phyloP scores from a whole-genome alignment of 2,797 vertebrate species.

The Helostoma temminkii region DNA sequence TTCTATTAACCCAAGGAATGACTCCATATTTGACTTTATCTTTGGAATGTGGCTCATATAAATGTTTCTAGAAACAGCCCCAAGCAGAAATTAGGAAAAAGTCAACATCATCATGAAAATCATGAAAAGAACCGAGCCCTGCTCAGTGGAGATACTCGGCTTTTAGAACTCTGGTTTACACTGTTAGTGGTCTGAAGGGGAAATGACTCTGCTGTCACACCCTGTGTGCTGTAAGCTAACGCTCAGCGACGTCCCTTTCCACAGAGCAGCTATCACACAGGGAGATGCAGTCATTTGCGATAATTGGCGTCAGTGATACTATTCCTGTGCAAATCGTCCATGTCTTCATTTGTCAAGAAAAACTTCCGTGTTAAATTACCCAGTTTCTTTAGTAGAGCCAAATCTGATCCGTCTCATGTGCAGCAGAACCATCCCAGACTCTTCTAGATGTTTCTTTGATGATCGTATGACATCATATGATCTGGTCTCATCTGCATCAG shows the following conservation, averaged over 20 bases:
- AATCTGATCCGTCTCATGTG: neutral
- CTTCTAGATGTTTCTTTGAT: neutral
- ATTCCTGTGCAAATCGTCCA: conserved; percentile 52
- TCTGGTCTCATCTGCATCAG: no score
- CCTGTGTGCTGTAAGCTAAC: conserved; percentile 42
- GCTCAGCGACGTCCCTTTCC: neutral
- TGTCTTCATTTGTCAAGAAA: conserved; percentile 63
- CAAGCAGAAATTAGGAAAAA: neutral
- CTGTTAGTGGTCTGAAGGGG: conserved; percentile 15
- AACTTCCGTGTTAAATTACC: conserved; percentile 57
- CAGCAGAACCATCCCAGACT: neutral
- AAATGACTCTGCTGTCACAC: conserved; percentile 46
- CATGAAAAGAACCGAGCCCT: neutral
- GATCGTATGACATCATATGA: no score
- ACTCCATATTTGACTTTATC: neutral
- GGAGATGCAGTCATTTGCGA: conserved; percentile 49
- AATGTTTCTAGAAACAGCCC: neutral
- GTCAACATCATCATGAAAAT: neutral
- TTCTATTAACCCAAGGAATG: neutral
- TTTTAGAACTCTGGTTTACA: neutral
- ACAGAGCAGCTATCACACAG: conserved; percentile 14
- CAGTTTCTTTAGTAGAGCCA: conserved; percentile 27
- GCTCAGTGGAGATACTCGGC: neutral
- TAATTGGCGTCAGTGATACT: conserved; percentile 51
- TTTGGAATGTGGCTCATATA: neutral